Evolutionary conservation across 2,113 vertebrate species (phyloP).

Genomic region (Oryzias javanicus): DNA sequence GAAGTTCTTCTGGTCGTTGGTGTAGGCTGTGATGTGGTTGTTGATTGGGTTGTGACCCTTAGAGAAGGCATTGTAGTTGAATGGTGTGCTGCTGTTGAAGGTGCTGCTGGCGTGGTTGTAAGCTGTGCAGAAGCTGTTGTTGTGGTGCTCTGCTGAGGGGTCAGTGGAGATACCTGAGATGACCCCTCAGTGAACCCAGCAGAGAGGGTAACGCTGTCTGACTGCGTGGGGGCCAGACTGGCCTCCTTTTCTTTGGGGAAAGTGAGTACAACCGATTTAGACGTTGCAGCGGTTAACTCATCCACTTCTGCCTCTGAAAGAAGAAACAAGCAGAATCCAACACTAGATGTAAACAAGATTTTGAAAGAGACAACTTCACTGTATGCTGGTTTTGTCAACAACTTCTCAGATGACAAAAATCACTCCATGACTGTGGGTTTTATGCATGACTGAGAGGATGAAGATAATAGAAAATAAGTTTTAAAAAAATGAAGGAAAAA

Average conservation of each 20-base stretch:
- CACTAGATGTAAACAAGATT: slow-evolving; percentile 6
- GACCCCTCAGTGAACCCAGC: slow-evolving; percentile 50
- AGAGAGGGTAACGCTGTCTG: slow-evolving; percentile 40
- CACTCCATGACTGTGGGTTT: slow-evolving; percentile 3
- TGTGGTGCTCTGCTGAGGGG: slow-evolving; percentile 57
- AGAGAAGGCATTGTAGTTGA: slow-evolving; percentile 47
- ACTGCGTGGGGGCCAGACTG: slow-evolving; percentile 58
- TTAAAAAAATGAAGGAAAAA: slow-evolving; percentile 6
- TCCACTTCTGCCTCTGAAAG: slow-evolving; percentile 66
- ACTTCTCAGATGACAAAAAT: background rate
- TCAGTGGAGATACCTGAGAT: slow-evolving; percentile 70
- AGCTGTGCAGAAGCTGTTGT: slow-evolving; percentile 68
- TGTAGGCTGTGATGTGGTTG: slow-evolving; percentile 74
- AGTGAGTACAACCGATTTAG: slow-evolving; percentile 57
- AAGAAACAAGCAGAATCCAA: slow-evolving; percentile 32
- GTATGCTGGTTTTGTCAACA: slow-evolving; percentile 14
- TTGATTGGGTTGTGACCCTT: slow-evolving; percentile 52
- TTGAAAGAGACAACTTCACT: slow-evolving; percentile 8
- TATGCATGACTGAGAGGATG: slow-evolving; percentile 11
- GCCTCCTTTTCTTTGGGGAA: slow-evolving; percentile 76
- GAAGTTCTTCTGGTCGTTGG: slow-evolving; percentile 66
- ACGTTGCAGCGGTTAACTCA: slow-evolving; percentile 71
- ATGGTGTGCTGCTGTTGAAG: slow-evolving; percentile 52
- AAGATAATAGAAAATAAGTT: slow-evolving; percentile 2
- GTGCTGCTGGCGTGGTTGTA: slow-evolving; percentile 64